phyloP scores from a whole-genome alignment of 2,888 invertebrate genomes.

The Strigamia maritima region DNA sequence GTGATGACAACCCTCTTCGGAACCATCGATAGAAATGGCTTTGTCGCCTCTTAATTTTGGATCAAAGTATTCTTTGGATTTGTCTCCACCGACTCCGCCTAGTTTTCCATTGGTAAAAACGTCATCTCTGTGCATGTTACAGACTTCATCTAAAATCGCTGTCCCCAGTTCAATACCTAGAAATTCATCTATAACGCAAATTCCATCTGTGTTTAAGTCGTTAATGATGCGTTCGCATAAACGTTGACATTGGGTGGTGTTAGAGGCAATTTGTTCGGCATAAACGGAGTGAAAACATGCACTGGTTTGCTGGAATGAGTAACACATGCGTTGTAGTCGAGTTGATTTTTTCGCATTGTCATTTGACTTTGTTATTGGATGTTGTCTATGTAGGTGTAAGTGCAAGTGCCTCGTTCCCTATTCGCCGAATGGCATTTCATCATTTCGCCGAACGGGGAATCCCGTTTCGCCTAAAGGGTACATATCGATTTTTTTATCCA shows the following conservation, averaged over 20 bases:
- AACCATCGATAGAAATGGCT: conserved; percentile 88
- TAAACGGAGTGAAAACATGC: conserved; percentile 5
- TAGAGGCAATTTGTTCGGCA: not conserved
- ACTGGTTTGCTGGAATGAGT: not conserved
- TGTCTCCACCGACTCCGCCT: conserved; percentile 75
- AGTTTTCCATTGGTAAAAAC: conserved; percentile 76
- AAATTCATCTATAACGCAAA: conserved; percentile 90
- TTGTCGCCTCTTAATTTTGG: conserved; percentile 68
- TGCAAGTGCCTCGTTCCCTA: no score
- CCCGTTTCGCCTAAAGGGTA: no score
- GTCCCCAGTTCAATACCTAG: conserved; percentile 73
- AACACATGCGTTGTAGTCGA: not conserved
- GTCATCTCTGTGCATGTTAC: conserved; percentile 51
- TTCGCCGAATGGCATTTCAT: no score
- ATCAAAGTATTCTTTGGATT: conserved; percentile 50
- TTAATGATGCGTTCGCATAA: conserved; percentile 61
- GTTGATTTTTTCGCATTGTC: not conserved
- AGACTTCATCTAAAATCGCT: conserved; percentile 72
- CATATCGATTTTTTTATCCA: no score
- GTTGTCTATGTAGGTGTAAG: no score
- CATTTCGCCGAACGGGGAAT: no score
- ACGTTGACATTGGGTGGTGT: not conserved
- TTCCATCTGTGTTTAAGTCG: conserved; percentile 82
- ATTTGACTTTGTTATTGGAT: no score
- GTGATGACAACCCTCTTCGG: conserved; percentile 70